Base-by-base conservation (phyloP, 2,888 invertebrate genomes). In the Acanthosoma haemorrhoidale region DNA sequence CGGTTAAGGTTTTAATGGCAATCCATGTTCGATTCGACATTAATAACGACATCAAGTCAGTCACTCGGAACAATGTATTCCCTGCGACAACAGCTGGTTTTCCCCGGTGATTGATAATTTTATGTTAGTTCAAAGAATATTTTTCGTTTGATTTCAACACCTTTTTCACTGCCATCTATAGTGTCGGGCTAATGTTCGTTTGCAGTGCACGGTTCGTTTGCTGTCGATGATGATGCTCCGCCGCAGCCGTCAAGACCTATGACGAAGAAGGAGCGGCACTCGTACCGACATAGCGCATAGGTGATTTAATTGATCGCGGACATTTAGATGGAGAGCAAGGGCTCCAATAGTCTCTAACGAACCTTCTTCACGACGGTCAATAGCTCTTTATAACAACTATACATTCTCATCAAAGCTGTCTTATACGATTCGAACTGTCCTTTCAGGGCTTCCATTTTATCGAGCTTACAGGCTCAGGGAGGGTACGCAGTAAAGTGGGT, bases 301-400 rank as follows among this genome's bases (percentile, higher is more conserved):
- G 51, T 51, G 51, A 51, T 51, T 51, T 51, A 51, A 51, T 51
- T 51, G 51, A 51, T 51, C 43, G 51, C 6, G n/a, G 4, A 2
- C 2, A 8, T 21, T n/a, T 5, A 51, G 51, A 25, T 13, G 51
- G 51, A 25, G 11, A 51, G 25, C 4, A n/a, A n/a, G n/a, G n/a
- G n/a, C n/a, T n/a, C 51, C 25, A 25, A 51, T 25, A 6, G 51
- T n/a, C 2, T 5, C 25, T 51, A 51, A 51, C 51, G 51, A 51
- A 51, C 51, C 51, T 51, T 51, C 51, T 51, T 51, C 51, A 51
- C 51, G n/a, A n/a, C n/a, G 25, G 5, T 51, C 51, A 51, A 51
- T 51, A 51, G 51, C 51, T 51, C 51, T 51, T 51, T 51, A 51
- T 51, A 51, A 51, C 51, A 51, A 51, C 51, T 51, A 51, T 51